Base-by-base conservation (phyloP, 1,140 invertebrate genomes). In the Chlorops oryzae region DNA sequence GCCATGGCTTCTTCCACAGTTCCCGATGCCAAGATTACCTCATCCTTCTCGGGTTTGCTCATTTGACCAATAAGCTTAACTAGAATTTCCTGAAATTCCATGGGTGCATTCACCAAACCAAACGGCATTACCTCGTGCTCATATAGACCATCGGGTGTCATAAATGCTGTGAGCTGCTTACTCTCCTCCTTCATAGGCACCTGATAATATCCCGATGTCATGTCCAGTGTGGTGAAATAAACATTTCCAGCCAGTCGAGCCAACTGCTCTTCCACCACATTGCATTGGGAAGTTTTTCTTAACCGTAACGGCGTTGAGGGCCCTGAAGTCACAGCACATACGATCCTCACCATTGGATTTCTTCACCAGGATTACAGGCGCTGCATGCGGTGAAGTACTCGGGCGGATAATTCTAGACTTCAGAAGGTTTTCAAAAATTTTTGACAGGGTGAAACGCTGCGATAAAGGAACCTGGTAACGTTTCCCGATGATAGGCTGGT, bases 231-330 rank as follows among this genome's bases (percentile, higher is more conserved):
- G 3, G 62, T 62, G 51, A 78, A 77, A 23, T 59, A 75, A 17
- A 58, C 54, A 5, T 59, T 54, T 5, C 61, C 60, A 10, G 60
- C 62, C 9, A 78, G 53, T 2, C 39, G 23, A 41, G 73, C 56
- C 20, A 82, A 48, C 2, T 67, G 56, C 9, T 77, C 70, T 23
- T 75, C 71, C 4, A 81, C 75, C 4, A 68, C 56, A n/a, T 3
- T 78, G 79, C 12, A 82, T 51, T 0, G 78, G 78, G 60, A 75
- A 81, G 9, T 23, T 21, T 38, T 70, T 66, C 10, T 53, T 43
- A 2, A 54, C 52, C 2, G 70, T 74, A 2, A 65, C 51, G 6
- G 52, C 43, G 44, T 73, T 75, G 5, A 74, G 32, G 32, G 34
- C 6, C 0, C 64, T 37, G 27, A 56, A 65, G 37, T 67, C 61